Evolutionary conservation across 2,888 invertebrate genomes (phyloP).

Genomic region (Amitus sp.): DNA sequence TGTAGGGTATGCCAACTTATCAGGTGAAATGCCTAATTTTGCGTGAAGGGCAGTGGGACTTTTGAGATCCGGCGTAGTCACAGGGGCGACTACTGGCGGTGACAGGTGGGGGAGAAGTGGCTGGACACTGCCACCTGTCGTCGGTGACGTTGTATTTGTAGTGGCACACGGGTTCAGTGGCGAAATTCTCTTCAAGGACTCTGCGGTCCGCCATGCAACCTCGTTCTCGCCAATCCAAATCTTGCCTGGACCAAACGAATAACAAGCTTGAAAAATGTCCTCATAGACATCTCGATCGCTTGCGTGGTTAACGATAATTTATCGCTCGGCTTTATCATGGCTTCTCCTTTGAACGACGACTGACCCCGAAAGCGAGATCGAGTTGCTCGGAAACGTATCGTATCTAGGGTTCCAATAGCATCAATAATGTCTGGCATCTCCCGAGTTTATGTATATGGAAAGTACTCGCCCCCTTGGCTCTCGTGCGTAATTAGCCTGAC

Average conservation of each 20-base stretch:
- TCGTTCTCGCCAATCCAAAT: slow-evolving; percentile 62
- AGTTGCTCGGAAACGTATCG: slow-evolving; percentile 30
- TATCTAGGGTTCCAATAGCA: slow-evolving; percentile 30
- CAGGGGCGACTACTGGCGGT: slow-evolving; percentile 57
- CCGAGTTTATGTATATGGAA: slow-evolving; percentile 41
- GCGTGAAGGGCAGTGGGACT: slow-evolving; percentile 57
- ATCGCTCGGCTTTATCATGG: background rate
- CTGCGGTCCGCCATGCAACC: slow-evolving; percentile 60
- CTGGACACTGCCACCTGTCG: slow-evolving; percentile 52
- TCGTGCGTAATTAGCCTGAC: slow-evolving; percentile 56
- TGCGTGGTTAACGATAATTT: background rate
- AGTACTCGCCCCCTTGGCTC: slow-evolving; percentile 49
- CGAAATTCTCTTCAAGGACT: slow-evolving; percentile 57
- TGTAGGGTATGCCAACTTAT: too few relatives aligned
- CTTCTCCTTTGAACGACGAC: background rate
- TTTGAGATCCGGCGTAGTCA: slow-evolving; percentile 58
- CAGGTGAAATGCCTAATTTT: slow-evolving; percentile 60
- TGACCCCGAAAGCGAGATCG: slow-evolving; percentile 17
- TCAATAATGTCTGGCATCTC: slow-evolving; percentile 45
- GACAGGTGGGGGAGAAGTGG: slow-evolving; percentile 61
- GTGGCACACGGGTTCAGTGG: slow-evolving; percentile 51
- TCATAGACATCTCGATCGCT: background rate
- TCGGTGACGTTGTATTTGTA: slow-evolving; percentile 48
- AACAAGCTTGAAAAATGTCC: background rate
- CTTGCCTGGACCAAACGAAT: slow-evolving; percentile 51